A percentile compares a stretch with the other conserved stretches of the same genome.
Conservation (phyloP, 2,797 vertebrate species). For the Pelodytes ibericus region DNA sequence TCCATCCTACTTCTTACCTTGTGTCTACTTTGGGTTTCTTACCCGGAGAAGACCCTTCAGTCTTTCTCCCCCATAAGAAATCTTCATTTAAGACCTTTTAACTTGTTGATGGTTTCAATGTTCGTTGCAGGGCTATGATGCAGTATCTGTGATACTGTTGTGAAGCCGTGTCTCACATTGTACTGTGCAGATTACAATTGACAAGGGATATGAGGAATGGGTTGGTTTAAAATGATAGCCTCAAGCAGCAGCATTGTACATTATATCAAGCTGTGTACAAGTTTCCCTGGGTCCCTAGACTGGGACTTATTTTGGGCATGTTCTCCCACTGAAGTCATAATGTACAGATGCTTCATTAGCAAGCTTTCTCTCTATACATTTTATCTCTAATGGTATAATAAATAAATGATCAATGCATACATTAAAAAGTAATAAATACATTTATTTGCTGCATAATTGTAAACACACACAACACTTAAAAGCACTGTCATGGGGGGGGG, state of each 20-base stretch:
- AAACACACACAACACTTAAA: too few species aligned
- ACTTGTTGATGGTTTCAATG: too few species aligned
- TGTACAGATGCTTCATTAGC: background rate
- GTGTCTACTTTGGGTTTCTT: too few species aligned
- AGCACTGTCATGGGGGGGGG: too few species aligned
- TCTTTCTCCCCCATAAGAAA: too few species aligned
- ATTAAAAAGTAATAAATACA: too few species aligned
- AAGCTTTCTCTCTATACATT: slow-evolving; percentile 1
- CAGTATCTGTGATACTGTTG: background rate
- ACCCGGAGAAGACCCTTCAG: too few species aligned
- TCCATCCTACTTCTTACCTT: too few species aligned
- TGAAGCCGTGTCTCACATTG: background rate
- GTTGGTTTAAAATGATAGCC: background rate
- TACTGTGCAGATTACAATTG: background rate
- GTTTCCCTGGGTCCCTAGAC: background rate
- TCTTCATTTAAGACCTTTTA: too few species aligned
- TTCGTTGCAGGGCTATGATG: too few species aligned
- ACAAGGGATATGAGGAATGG: background rate
- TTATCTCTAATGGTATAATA: background rate
- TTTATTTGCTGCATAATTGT: too few species aligned
- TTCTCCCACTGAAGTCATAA: background rate
- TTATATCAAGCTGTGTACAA: background rate
- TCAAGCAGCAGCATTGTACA: background rate
- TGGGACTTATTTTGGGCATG: background rate
- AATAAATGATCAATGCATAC: background rate